Percentiles rank a stretch among this genome's conserved stretches.
Conservation (phyloP, 30 jellyfish, hydroid and myxozoan species). For the Aurelia coerulea region DNA sequence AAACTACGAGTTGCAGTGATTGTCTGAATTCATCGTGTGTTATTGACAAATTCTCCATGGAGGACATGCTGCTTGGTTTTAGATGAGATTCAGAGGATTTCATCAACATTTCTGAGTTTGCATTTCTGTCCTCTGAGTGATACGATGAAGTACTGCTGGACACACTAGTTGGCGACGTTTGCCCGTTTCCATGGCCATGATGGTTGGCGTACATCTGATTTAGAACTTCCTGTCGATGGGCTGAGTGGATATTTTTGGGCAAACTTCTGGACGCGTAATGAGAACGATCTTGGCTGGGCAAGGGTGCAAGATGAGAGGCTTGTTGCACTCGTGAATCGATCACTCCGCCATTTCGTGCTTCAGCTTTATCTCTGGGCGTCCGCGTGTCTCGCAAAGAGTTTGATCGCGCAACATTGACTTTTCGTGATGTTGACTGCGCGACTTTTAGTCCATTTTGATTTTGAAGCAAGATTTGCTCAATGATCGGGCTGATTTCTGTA, state of each 20-base stretch:
- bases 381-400: constrained; percentile 87
- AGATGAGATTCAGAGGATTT: constrained; percentile 26
- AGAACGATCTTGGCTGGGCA: constrained; percentile 85
- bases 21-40: constrained; percentile 94
- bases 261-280: constrained; percentile 87
- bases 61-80: constrained; percentile 77
- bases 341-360: constrained; percentile 50
- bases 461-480: constrained; percentile 66
- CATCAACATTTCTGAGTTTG: constrained; percentile 27
- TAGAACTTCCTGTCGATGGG: constrained; percentile 77
- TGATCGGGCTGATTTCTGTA: constrained; percentile 93
- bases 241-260: constrained; percentile 87
- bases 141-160: neutral
- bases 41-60: constrained; percentile 83
- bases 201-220: constrained; percentile 43
- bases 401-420: constrained; percentile 91
- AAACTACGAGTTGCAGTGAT: constrained; percentile 87
- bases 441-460: constrained; percentile 66
- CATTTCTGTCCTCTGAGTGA: constrained; percentile 57
- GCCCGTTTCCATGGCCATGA: constrained; percentile 42
- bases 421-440: constrained; percentile 41
- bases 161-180: constrained; percentile 7
- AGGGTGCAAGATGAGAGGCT: constrained; percentile 31
- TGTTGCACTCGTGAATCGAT: constrained; percentile 21
- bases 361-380: constrained; percentile 64